Conservation (phyloP, 1,140 invertebrate genomes). For the Maniola jurtina region DNA sequence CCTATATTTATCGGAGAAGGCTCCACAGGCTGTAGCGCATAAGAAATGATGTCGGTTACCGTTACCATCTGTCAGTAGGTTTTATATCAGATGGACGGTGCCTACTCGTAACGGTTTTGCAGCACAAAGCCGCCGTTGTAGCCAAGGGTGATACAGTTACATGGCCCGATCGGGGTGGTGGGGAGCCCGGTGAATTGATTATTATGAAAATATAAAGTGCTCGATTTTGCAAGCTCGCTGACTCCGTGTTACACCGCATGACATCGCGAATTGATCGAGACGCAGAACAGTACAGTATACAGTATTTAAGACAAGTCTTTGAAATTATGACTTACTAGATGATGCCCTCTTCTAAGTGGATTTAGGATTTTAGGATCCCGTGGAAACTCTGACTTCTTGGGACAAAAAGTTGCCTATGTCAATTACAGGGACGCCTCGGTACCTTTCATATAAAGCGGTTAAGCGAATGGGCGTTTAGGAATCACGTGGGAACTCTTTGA, state of each 20-base stretch:
- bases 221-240: background rate
- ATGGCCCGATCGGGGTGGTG: conserved; percentile 1
- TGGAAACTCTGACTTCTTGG: no score
- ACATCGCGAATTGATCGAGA: background rate
- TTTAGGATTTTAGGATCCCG: no score
- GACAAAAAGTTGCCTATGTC: no score
- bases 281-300: background rate
- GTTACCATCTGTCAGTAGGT: conserved; percentile 58
- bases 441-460: no score
- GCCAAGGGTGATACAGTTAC: conserved; percentile 41
- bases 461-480: no score
- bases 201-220: conserved; percentile 13
- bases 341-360: no score
- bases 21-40: conserved; percentile 29
- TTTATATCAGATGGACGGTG: conserved; percentile 59
- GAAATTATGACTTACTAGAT: background rate
- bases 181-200: conserved; percentile 11
- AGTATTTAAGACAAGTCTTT: background rate
- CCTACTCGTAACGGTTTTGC: conserved; percentile 51
- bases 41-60: conserved; percentile 55
- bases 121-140: conserved; percentile 43
- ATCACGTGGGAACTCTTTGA: no score
- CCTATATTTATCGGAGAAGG: conserved; percentile 27
- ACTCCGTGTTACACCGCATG: conserved; percentile 1
- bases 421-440: no score